Conservation (phyloP, 2,888 invertebrate species). For the Apantesis nais region DNA sequence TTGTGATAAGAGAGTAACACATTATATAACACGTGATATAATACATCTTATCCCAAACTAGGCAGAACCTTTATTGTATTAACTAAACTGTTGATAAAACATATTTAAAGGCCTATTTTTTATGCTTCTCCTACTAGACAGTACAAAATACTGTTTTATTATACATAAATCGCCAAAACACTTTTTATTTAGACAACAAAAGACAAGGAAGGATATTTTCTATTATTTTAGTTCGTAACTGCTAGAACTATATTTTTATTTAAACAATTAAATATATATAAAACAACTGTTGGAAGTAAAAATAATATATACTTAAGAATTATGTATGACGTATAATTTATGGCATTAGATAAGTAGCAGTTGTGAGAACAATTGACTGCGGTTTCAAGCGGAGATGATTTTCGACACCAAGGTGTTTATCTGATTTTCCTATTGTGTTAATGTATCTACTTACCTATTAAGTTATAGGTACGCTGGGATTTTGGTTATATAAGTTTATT, state of each 20-base stretch:
- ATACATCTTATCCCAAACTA: too few species aligned
- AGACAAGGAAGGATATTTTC: background rate
- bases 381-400: slow-evolving; percentile 6
- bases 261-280: background rate
- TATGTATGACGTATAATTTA: too few species aligned
- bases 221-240: background rate
- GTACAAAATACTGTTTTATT: background rate
- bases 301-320: background rate
- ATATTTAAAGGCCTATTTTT: too few species aligned
- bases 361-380: slow-evolving; percentile 8
- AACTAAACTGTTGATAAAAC: too few species aligned
- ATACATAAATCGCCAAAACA: background rate
- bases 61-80: too few species aligned
- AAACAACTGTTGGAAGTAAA: background rate
- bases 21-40: too few species aligned
- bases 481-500: background rate
- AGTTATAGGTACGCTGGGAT: background rate
- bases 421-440: slow-evolving; percentile 12
- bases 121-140: too few species aligned
- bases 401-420: slow-evolving; percentile 5
- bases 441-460: background rate
- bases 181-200: background rate
- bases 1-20: too few species aligned
- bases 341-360: slow-evolving; percentile 3
- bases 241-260: background rate